Evolutionary conservation across 1,140 invertebrate species (phyloP).

Genomic region (Harlomillsia oculata): DNA sequence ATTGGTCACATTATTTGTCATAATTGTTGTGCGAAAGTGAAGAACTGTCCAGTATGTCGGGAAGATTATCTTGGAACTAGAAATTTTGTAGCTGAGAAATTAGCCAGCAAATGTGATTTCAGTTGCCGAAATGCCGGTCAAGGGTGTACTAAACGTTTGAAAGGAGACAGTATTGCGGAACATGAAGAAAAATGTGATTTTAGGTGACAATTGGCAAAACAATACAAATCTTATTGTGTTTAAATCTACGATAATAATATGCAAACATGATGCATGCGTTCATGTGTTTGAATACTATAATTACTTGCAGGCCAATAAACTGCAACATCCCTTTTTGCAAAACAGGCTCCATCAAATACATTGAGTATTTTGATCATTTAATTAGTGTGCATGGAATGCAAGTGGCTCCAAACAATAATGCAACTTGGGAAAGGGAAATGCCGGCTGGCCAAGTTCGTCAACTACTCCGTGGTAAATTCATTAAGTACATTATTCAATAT

Average conservation of each 20-base stretch:
- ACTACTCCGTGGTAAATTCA: no score
- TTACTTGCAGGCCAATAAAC: background rate
- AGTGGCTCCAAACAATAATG: background rate
- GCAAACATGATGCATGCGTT: background rate
- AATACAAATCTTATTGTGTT: background rate
- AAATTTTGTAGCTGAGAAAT: conserved; percentile 2
- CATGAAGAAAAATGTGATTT: conserved; percentile 3
- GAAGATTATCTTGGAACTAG: background rate
- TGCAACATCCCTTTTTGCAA: background rate
- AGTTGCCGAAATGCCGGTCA: background rate
- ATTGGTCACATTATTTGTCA: conserved; percentile 8
- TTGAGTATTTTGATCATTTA: conserved; percentile 1
- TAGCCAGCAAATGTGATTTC: conserved; percentile 3
- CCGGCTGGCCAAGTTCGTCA: background rate
- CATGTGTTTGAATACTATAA: background rate
- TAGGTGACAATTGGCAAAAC: background rate
- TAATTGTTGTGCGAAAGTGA: background rate
- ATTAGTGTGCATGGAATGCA: background rate
- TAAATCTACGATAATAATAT: background rate
- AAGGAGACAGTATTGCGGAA: background rate
- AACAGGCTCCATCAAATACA: background rate
- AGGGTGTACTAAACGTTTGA: background rate
- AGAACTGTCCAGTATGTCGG: background rate
- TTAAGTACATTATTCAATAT: no score
- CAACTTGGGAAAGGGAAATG: conserved; percentile 1